These are phyloP conservation scores for Dendrocopos noguchii DNA, from an alignment of 2,113 vertebrate species.

Conservation along the genomic window DNA sequence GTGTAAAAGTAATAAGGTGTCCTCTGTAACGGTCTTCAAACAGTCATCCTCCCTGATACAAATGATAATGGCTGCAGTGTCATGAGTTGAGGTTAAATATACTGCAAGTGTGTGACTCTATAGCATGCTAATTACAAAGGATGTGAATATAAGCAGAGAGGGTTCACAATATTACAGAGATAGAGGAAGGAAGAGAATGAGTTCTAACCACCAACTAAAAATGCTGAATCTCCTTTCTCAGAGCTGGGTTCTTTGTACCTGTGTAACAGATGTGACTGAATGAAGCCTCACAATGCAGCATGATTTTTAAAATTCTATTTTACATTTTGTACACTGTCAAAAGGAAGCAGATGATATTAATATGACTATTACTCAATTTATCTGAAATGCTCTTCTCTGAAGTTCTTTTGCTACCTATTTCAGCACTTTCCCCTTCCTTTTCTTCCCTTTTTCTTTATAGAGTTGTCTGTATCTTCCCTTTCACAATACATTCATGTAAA, in stretches of 20 bases:
- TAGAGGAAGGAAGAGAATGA: background rate
- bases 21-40: background rate
- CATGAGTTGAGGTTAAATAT: background rate
- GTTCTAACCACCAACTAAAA: background rate
- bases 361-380: background rate
- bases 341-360: background rate
- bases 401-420: background rate
- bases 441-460: background rate
- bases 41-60: background rate
- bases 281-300: background rate
- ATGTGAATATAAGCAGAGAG: background rate
- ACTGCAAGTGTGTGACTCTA: background rate
- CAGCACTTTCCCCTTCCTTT: background rate
- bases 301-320: background rate
- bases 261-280: background rate
- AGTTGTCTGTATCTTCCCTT: slow-evolving; percentile 13
- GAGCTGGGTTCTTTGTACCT: background rate
- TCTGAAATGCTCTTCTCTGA: background rate
- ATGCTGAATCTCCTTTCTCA: background rate
- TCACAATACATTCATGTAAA: slow-evolving; percentile 47
- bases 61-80: background rate
- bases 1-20: background rate
- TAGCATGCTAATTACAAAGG: background rate
- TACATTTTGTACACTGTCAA: background rate
- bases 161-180: background rate